Percentiles rank a stretch among this genome's conserved stretches.
These are phyloP conservation scores for Synergus japonicus DNA, from an alignment of 2,888 invertebrate species.

Conservation along the genomic window DNA sequence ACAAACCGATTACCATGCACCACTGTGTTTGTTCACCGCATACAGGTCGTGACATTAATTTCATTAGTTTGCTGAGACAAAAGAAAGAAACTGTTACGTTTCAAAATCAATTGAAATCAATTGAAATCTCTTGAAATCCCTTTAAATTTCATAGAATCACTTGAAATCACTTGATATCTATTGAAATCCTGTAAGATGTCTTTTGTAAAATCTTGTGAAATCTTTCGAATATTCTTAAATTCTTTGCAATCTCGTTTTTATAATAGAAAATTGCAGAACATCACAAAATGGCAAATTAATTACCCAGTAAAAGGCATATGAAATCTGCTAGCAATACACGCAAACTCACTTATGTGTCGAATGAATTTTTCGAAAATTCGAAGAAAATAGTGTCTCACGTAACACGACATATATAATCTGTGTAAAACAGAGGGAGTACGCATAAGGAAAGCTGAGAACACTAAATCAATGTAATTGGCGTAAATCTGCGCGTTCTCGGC, in stretches of 20 bases:
- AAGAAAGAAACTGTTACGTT: too few relatives aligned
- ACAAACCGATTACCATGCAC: conserved; percentile 54
- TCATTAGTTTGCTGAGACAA: not conserved
- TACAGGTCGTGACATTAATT: conserved; percentile 37
- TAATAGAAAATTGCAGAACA: too few relatives aligned
- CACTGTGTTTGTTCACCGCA: conserved; percentile 50
- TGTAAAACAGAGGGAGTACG: not conserved
- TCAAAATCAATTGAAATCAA: too few relatives aligned
- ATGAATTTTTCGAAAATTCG: not conserved
- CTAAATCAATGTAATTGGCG: conserved; percentile 68
- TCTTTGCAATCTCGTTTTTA: too few relatives aligned
- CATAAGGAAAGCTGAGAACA: conserved; percentile 48
- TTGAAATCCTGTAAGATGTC: too few relatives aligned
- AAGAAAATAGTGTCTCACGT: not conserved
- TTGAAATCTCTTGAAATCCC: too few relatives aligned
- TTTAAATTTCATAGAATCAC: too few relatives aligned
- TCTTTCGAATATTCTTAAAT: too few relatives aligned
- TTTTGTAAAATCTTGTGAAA: too few relatives aligned
- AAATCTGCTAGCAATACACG: not conserved
- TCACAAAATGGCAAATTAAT: not conserved
- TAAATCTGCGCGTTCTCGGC: conserved; percentile 59
- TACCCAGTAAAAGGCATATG: not conserved
- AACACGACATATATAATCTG: not conserved
- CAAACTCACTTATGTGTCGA: not conserved
- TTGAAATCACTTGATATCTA: too few relatives aligned